Evolutionary conservation across 2,113 vertebrate genomes (phyloP).

Genomic region (Sylvicapra grimmia): DNA sequence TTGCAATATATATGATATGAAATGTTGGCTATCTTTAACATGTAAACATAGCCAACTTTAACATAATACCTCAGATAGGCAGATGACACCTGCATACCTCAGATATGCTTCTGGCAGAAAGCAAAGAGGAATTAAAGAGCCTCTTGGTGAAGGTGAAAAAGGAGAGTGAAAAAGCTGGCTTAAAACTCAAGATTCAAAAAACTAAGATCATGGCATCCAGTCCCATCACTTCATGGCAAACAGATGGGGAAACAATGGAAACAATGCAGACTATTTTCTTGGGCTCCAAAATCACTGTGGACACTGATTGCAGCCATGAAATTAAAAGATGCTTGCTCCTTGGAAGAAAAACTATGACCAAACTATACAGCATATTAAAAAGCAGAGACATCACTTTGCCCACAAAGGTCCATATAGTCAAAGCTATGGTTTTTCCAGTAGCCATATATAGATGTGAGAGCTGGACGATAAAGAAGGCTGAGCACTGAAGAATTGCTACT

Average conservation of each 20-base stretch:
- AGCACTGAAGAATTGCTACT: not conserved
- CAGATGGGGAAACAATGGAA: not conserved
- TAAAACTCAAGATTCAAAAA: not conserved
- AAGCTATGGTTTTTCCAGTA: not conserved
- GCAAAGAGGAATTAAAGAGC: not conserved
- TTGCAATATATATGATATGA: not conserved
- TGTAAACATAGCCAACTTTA: not conserved
- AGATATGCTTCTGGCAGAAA: not conserved
- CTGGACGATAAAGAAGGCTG: not conserved
- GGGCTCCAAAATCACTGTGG: not conserved
- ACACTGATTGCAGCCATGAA: not conserved
- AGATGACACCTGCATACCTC: not conserved
- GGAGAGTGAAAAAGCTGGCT: not conserved
- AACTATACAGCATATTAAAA: not conserved
- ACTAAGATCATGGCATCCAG: not conserved
- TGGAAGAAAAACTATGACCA: not conserved
- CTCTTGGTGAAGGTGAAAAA: not conserved
- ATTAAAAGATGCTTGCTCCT: not conserved
- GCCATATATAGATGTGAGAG: not conserved
- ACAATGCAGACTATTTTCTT: not conserved
- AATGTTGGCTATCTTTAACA: not conserved
- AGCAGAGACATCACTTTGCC: not conserved
- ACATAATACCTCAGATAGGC: not conserved
- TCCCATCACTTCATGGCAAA: not conserved
- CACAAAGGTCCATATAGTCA: not conserved